Percentiles rank a stretch among this genome's conserved stretches.
These are phyloP conservation scores for Eubucco bourcierii DNA, from an alignment of 2,113 vertebrate genomes.

Conservation along the genomic window DNA sequence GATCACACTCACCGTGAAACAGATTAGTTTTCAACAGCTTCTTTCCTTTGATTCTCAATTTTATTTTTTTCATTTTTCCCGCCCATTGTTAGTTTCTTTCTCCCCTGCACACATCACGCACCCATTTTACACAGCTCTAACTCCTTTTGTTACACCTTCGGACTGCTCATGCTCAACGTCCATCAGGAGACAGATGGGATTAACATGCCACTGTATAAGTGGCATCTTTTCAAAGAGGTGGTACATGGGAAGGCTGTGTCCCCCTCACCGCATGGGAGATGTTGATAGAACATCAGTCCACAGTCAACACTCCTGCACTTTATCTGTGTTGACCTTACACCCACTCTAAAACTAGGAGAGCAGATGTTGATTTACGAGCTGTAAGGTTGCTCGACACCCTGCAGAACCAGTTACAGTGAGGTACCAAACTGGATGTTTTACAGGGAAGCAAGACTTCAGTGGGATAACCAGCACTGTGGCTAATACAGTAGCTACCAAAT, in stretches of 20 bases:
- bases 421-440: background rate
- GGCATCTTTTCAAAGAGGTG: background rate
- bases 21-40: background rate
- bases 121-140: background rate
- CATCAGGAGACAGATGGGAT: background rate
- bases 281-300: background rate
- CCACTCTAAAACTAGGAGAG: background rate
- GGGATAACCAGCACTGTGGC: background rate
- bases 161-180: background rate
- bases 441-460: background rate
- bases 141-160: background rate
- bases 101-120: background rate
- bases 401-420: background rate
- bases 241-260: background rate
- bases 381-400: background rate
- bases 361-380: background rate
- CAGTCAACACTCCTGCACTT: background rate
- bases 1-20: background rate
- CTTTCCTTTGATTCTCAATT: background rate
- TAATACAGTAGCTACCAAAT: background rate
- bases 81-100: background rate
- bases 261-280: background rate
- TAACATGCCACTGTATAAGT: accelerated
- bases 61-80: background rate
- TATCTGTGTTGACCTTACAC: background rate